A percentile compares a stretch with the other conserved stretches of the same genome.
phyloP scores from a whole-genome alignment of 2,113 vertebrate species.

The Channa maculata region DNA sequence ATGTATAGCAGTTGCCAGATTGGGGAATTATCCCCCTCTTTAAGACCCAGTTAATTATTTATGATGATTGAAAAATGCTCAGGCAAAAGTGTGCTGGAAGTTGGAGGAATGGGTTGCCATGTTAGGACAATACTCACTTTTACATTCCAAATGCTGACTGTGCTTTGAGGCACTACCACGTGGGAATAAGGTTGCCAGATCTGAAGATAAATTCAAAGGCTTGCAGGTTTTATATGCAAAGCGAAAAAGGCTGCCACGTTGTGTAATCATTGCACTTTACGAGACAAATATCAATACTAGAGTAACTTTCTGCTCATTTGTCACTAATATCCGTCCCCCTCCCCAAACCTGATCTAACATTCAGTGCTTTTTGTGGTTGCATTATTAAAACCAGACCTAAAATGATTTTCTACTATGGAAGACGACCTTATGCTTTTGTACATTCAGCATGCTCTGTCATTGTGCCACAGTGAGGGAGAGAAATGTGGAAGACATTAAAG shows the following conservation, averaged over 20 bases:
- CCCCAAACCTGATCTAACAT: background rate
- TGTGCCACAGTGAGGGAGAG: conserved; percentile 11
- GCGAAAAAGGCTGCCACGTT: conserved; percentile 21
- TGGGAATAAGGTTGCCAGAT: conserved; percentile 32
- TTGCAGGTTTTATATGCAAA: conserved; percentile 44
- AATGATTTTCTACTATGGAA: background rate
- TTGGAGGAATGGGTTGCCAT: conserved; percentile 26
- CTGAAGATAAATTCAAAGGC: conserved; percentile 57
- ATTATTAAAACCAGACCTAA: background rate
- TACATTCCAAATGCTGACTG: background rate
- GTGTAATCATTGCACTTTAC: conserved; percentile 7
- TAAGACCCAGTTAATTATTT: conserved; percentile 40
- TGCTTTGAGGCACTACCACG: background rate
- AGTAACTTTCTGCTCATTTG: conserved; percentile 7
- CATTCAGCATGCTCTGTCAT: conserved; percentile 30
- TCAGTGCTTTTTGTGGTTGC: conserved; percentile 34
- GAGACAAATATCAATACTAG: background rate
- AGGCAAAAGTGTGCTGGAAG: background rate
- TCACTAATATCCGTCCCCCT: background rate
- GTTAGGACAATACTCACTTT: conserved; percentile 23
- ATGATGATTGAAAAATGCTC: conserved; percentile 22
- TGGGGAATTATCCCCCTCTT: background rate
- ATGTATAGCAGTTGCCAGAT: conserved; percentile 27
- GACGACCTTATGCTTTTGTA: background rate
- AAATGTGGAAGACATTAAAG: conserved; percentile 29